phyloP scores from a whole-genome alignment of 2,113 vertebrate species.

The Sialia sialis region DNA sequence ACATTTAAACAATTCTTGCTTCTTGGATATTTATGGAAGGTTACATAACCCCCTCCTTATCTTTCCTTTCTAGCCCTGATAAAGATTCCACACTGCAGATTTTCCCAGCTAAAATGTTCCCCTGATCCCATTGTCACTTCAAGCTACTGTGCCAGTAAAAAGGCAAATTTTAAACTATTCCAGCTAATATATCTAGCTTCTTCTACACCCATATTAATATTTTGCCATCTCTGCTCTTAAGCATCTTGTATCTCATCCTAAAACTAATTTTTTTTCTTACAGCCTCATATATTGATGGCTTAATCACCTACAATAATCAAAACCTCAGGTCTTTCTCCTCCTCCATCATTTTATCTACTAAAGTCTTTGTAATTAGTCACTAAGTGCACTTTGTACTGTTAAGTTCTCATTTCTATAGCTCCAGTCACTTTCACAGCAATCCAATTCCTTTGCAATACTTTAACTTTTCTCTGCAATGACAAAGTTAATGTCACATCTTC shows the following conservation, averaged over 20 bases:
- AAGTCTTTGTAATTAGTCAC: conserved; percentile 34
- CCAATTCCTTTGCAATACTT: background rate
- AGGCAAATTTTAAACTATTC: background rate
- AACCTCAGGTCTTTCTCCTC: background rate
- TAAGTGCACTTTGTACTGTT: conserved; percentile 3
- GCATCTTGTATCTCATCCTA: background rate
- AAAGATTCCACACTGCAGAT: background rate
- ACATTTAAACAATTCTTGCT: background rate
- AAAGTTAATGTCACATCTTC: background rate
- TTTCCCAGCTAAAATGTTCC: background rate
- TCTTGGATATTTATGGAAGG: background rate
- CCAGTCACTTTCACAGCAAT: background rate
- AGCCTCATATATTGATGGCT: background rate
- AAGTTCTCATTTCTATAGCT: conserved; percentile 23
- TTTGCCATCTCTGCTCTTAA: background rate
- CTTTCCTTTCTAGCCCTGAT: background rate
- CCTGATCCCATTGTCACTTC: background rate
- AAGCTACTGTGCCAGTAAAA: background rate
- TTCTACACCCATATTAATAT: background rate
- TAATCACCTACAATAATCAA: conserved; percentile 6
- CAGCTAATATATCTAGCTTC: background rate
- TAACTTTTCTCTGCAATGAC: background rate
- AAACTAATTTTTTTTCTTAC: background rate
- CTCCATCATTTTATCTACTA: conserved; percentile 6
- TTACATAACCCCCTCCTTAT: background rate